Percentiles rank a stretch among this genome's conserved stretches.
These are phyloP conservation scores for Lordiphosa andalusiaca DNA, from an alignment of 2,888 invertebrate species.

Conservation along the genomic window DNA sequence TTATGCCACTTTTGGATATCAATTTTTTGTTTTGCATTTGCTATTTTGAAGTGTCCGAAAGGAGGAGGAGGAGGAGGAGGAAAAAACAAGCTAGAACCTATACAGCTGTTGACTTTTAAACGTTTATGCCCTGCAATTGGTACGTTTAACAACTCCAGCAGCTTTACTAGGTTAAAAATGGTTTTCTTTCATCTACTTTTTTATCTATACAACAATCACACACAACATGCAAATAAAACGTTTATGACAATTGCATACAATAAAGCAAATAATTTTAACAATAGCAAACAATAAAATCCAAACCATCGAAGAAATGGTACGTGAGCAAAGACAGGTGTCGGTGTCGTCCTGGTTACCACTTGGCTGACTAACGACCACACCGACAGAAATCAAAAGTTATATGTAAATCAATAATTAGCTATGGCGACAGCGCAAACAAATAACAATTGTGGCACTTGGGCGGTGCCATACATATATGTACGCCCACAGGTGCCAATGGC, in stretches of 20 bases:
- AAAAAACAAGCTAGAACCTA: not conserved
- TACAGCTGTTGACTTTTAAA: conserved; percentile 18
- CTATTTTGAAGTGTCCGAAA: not conserved
- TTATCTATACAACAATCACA: conserved; percentile 31
- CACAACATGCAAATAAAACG: conserved; percentile 26
- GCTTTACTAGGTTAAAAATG: not conserved
- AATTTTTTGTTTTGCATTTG: conserved; percentile 13
- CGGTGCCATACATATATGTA: too few species aligned
- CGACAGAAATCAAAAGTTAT: conserved; percentile 15
- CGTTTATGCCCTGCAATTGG: conserved; percentile 30
- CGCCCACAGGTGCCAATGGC: conserved; percentile 17
- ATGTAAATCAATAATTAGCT: conserved; percentile 47
- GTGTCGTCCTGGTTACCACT: conserved; percentile 20
- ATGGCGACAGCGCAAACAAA: conserved; percentile 21
- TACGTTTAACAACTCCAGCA: too few species aligned
- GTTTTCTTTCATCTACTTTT: not conserved
- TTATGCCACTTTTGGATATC: conserved; percentile 24
- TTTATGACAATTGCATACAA: conserved; percentile 56
- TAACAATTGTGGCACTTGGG: not conserved
- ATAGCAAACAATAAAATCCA: conserved; percentile 6
- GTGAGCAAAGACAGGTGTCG: conserved; percentile 21
- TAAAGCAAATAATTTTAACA: conserved; percentile 35
- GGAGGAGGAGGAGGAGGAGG: not conserved
- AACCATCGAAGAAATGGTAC: conserved; percentile 21
- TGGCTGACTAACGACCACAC: not conserved